Evolutionary conservation across 2,113 vertebrate species (phyloP).

Genomic region (Silurus asotus): DNA sequence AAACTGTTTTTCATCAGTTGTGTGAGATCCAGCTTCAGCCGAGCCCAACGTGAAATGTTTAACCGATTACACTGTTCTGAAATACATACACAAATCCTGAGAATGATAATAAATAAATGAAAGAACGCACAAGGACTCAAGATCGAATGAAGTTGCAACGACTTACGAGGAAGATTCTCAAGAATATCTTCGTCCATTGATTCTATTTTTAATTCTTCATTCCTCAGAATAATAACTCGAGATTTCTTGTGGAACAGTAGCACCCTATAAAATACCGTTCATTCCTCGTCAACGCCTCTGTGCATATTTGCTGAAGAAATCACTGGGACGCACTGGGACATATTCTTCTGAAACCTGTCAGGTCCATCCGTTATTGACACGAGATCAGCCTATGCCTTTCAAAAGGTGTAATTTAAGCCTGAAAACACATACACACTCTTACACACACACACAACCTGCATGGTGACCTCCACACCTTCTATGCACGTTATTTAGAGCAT

Average conservation of each 20-base stretch:
- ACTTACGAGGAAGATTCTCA: too few relatives aligned
- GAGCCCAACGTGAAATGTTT: neutral
- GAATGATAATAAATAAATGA: neutral
- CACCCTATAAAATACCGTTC: neutral
- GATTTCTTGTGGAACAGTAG: neutral
- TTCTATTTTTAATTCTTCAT: neutral
- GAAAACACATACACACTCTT: neutral
- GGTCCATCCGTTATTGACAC: conserved; percentile 8
- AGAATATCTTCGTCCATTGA: neutral
- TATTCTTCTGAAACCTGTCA: conserved; percentile 7
- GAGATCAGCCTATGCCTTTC: neutral
- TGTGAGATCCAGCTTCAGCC: neutral
- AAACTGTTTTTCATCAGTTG: neutral
- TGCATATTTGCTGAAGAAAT: neutral
- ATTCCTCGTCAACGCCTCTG: neutral
- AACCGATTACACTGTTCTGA: neutral
- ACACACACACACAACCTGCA: neutral
- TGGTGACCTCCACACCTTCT: neutral
- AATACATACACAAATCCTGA: neutral
- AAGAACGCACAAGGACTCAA: neutral
- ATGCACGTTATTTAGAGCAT: neutral
- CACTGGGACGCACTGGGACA: conserved; percentile 5
- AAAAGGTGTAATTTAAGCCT: neutral
- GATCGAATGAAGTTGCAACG: neutral
- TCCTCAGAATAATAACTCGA: neutral